phyloP scores from a whole-genome alignment of 1,140 invertebrate species.

The Hormaphis cornu region DNA sequence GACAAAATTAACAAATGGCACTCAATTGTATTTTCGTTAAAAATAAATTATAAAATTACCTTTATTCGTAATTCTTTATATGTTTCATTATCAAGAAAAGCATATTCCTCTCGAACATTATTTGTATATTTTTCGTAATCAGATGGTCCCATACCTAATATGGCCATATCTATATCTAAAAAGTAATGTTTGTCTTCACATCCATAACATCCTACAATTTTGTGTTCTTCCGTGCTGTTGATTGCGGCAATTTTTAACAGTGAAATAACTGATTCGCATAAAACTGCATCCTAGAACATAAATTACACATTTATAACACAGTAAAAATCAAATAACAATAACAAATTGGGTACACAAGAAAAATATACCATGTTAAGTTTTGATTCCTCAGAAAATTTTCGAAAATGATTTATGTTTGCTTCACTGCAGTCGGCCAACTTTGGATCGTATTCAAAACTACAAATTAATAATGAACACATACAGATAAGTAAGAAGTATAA shows the following conservation, averaged over 20 bases:
- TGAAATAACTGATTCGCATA: constrained; percentile 45
- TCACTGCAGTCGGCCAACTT: constrained; percentile 45
- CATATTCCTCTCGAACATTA: constrained; percentile 50
- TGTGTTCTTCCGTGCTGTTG: constrained; percentile 54
- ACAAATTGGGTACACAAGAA: neutral
- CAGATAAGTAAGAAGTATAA: too few species aligned
- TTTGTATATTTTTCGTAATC: constrained; percentile 48
- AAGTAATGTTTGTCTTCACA: constrained; percentile 53
- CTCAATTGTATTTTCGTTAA: neutral
- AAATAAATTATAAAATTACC: constrained; percentile 40
- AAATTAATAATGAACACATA: constrained; percentile 36
- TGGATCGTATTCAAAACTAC: constrained; percentile 47
- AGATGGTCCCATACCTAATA: constrained; percentile 46
- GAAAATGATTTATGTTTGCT: constrained; percentile 46
- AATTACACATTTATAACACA: neutral
- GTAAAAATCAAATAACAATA: neutral
- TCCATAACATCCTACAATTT: constrained; percentile 48
- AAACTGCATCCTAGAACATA: constrained; percentile 41
- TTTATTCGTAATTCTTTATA: constrained; percentile 51
- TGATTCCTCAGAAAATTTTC: constrained; percentile 43
- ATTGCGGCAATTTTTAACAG: constrained; percentile 48
- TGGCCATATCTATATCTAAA: constrained; percentile 53
- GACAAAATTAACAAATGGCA: constrained; percentile 6
- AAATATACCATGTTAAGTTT: constrained; percentile 41
- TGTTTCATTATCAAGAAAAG: constrained; percentile 48